These are phyloP conservation scores for Drosophila virilis DNA, from an alignment of 1,140 invertebrate genomes.

Conservation along the genomic window DNA sequence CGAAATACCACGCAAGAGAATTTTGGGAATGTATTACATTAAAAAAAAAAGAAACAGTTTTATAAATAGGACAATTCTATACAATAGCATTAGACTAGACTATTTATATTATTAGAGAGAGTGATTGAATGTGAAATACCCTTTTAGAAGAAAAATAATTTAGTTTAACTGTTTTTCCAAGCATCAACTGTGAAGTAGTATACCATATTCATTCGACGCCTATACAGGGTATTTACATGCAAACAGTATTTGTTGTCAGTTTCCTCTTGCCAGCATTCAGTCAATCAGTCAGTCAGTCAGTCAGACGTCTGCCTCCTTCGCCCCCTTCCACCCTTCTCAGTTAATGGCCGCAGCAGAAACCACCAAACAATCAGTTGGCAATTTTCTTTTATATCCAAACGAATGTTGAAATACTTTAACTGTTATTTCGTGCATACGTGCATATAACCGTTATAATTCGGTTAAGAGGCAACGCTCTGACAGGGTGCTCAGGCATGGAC, in stretches of 20 bases:
- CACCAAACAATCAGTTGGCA: slow-evolving; percentile 74
- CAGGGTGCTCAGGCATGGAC: neutral
- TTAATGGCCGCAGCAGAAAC: slow-evolving; percentile 60
- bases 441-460: slow-evolving; percentile 77
- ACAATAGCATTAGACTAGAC: no score
- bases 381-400: slow-evolving; percentile 63
- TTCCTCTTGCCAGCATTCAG: slow-evolving; percentile 17
- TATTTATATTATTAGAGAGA: no score
- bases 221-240: slow-evolving; percentile 28
- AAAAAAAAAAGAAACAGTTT: no score
- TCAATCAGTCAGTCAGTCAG: slow-evolving; percentile 33
- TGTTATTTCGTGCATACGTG: slow-evolving; percentile 74
- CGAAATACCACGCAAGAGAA: neutral
- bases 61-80: neutral
- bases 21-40: neutral
- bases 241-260: slow-evolving; percentile 17
- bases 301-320: slow-evolving; percentile 14
- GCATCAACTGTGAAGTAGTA: no score
- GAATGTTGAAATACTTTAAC: slow-evolving; percentile 79
- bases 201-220: no score
- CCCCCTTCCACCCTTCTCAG: slow-evolving; percentile 23
- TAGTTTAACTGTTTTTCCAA: no score
- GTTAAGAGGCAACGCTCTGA: slow-evolving; percentile 45
- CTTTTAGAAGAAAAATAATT: no score
- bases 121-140: no score